phyloP scores from a whole-genome alignment of 2,113 vertebrate genomes.

The Sapajus apella region DNA sequence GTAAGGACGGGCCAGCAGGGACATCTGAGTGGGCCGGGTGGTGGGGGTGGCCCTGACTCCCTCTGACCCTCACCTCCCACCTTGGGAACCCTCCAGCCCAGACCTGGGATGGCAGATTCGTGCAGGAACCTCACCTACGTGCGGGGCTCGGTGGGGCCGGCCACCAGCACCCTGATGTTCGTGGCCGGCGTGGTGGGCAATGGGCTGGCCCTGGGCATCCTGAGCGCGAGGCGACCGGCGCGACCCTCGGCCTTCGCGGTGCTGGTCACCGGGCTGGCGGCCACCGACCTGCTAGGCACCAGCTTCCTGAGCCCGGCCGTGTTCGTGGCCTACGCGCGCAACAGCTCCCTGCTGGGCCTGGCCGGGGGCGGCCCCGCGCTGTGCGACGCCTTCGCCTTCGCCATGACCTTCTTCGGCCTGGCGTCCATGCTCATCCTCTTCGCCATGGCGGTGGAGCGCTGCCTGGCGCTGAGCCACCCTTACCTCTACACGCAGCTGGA shows the following conservation, averaged over 20 bases:
- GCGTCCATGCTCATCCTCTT: constrained; percentile 91
- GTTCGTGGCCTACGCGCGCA: constrained; percentile 89
- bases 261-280: constrained; percentile 91
- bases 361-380: constrained; percentile 61
- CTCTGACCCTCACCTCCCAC: accelerated
- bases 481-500: constrained; percentile 90
- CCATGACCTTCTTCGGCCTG: constrained; percentile 92
- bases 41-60: background rate
- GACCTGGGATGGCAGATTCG: constrained; percentile 1
- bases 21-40: background rate
- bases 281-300: constrained; percentile 92
- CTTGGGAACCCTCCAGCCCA: background rate
- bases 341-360: constrained; percentile 83
- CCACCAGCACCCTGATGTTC: constrained; percentile 90
- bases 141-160: constrained; percentile 79
- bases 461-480: constrained; percentile 93
- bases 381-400: constrained; percentile 89
- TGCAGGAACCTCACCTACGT: constrained; percentile 84
- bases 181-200: constrained; percentile 89
- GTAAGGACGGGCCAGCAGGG: background rate
- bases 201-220: constrained; percentile 90
- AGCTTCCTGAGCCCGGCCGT: constrained; percentile 91
- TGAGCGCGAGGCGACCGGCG: constrained; percentile 87
- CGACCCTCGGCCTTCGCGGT: constrained; percentile 90
- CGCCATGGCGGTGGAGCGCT: constrained; percentile 93